A percentile compares a stretch with the other conserved stretches of the same genome.
Conservation (phyloP, 2,888 invertebrate species). For the Sinohyriopsis cumingii region DNA sequence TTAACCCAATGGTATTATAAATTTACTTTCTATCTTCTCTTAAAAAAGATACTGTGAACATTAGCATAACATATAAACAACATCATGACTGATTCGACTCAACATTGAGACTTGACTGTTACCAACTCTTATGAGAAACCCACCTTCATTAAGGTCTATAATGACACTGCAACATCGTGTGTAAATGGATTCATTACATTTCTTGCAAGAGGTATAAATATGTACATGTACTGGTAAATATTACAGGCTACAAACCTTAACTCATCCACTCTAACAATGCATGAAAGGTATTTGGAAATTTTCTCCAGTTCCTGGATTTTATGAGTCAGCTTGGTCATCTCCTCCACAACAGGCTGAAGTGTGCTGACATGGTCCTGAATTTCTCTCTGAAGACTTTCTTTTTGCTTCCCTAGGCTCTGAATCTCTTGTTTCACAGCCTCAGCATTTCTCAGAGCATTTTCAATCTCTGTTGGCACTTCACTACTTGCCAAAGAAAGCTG, state of each 20-base stretch:
- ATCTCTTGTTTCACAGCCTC: constrained; percentile 49
- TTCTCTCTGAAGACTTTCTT: constrained; percentile 53
- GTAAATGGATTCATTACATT: no score
- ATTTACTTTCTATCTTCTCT: no score
- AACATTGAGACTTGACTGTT: no score
- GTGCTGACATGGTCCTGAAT: constrained; percentile 52
- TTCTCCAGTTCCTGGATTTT: constrained; percentile 61
- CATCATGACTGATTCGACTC: no score
- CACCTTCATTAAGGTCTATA: no score
- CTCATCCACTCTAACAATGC: constrained; percentile 60
- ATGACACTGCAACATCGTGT: no score
- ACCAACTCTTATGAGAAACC: no score
- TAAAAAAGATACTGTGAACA: no score
- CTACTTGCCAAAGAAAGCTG: constrained; percentile 62
- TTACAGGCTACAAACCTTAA: constrained; percentile 51
- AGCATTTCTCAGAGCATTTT: constrained; percentile 57
- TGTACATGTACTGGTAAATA: no score
- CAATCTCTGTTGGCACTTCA: constrained; percentile 64
- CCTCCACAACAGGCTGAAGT: constrained; percentile 48
- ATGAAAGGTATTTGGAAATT: constrained; percentile 59
- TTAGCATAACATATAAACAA: no score
- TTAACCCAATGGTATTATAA: no score
- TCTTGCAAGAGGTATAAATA: no score
- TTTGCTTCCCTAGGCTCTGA: constrained; percentile 39
- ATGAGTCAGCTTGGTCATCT: constrained; percentile 46